Percentiles rank a stretch among this genome's conserved stretches.
These are phyloP conservation scores for Helleia helle DNA, from an alignment of 2,888 invertebrate species.

Conservation along the genomic window DNA sequence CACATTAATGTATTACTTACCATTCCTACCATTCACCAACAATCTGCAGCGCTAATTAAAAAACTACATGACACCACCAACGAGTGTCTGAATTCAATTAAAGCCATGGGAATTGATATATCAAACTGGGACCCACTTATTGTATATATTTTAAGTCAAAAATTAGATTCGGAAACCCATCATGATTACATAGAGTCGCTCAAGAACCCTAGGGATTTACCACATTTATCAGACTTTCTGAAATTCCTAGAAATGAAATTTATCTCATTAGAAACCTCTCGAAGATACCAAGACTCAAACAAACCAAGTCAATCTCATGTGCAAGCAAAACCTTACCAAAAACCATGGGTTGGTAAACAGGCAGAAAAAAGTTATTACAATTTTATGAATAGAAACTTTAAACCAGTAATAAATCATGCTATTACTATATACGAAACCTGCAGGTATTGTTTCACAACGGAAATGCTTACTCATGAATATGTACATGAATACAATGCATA, in stretches of 20 bases:
- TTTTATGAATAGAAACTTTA: neutral
- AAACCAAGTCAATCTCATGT: neutral
- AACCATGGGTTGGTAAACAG: constrained; percentile 2
- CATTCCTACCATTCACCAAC: too few relatives aligned
- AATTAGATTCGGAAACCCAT: constrained; percentile 17
- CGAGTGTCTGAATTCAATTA: constrained; percentile 5
- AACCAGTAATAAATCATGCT: constrained; percentile 5
- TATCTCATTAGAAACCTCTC: constrained; percentile 11
- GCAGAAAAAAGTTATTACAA: neutral
- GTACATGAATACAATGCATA: too few relatives aligned
- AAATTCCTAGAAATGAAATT: constrained; percentile 14
- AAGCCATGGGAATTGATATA: constrained; percentile 4
- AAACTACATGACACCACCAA: constrained; percentile 5
- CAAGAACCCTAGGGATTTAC: constrained; percentile 13
- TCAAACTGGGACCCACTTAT: constrained; percentile 14
- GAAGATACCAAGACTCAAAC: constrained; percentile 11
- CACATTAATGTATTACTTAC: neutral
- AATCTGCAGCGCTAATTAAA: constrained; percentile 1
- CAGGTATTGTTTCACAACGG: neutral
- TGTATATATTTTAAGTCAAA: constrained; percentile 18
- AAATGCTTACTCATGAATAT: neutral
- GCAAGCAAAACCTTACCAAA: neutral
- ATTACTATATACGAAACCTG: constrained; percentile 7
- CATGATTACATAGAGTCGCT: constrained; percentile 15
- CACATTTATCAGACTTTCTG: constrained; percentile 13